Conservation (phyloP, 2,113 vertebrate species). For the Scartelaos histophorus region DNA sequence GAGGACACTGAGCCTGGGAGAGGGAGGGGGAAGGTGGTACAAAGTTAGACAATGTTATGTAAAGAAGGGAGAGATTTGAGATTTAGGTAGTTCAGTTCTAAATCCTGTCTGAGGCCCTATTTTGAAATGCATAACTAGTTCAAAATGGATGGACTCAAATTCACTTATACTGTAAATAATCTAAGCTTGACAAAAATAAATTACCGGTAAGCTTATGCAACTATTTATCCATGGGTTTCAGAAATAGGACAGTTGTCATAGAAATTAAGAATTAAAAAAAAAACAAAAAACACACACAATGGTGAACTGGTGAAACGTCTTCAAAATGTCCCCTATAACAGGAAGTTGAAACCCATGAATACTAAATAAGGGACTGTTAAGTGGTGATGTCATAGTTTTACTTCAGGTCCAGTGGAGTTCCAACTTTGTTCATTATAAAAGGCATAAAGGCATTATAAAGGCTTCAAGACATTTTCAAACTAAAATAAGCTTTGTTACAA, state of each 20-base stretch:
- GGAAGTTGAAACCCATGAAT: background rate
- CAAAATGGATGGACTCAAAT: background rate
- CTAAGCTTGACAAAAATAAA: constrained; percentile 8
- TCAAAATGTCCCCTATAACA: background rate
- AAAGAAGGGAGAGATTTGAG: background rate
- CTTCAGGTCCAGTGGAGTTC: background rate
- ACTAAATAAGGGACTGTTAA: background rate
- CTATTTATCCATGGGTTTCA: no score
- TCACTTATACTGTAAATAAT: background rate
- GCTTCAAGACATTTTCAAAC: no score
- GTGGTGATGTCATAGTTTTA: background rate
- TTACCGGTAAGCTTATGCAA: no score
- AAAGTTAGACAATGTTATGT: constrained; percentile 39
- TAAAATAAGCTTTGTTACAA: no score
- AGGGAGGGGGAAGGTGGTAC: constrained; percentile 8
- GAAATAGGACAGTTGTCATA: no score
- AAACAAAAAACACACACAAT: no score
- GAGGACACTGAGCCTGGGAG: constrained; percentile 78
- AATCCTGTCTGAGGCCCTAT: constrained; percentile 52
- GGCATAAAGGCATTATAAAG: no score
- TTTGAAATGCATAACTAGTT: constrained; percentile 16
- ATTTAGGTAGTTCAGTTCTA: constrained; percentile 26
- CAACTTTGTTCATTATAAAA: background rate
- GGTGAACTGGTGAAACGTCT: no score
- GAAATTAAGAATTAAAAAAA: no score